A percentile compares a stretch with the other conserved stretches of the same genome.
These are phyloP conservation scores for Crotalus viridis DNA, from an alignment of 2,113 vertebrate genomes.

Conservation along the genomic window DNA sequence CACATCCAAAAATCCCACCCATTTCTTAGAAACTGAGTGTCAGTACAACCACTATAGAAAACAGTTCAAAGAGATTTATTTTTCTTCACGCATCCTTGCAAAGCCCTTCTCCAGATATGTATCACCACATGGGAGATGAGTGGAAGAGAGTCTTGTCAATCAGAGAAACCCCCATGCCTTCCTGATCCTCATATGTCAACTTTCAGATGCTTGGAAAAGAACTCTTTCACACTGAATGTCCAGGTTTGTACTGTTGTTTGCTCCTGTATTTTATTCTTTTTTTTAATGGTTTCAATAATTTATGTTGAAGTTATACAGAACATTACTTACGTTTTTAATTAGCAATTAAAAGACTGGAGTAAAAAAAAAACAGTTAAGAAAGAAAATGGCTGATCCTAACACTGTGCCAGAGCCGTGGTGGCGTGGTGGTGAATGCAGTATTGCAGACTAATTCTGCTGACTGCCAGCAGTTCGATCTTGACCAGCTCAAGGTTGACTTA, in stretches of 20 bases:
- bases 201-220: background rate
- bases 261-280: background rate
- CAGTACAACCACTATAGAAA: background rate
- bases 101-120: background rate
- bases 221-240: background rate
- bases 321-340: background rate
- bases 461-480: background rate
- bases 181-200: background rate
- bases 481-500: background rate
- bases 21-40: background rate
- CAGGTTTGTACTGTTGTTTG: background rate
- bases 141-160: background rate
- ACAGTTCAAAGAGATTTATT: background rate
- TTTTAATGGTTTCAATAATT: background rate
- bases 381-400: constrained; percentile 28
- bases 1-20: background rate
- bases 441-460: background rate
- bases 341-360: background rate
- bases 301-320: background rate
- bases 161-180: background rate
- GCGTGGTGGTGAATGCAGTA: background rate
- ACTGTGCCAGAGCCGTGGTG: background rate
- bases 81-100: background rate
- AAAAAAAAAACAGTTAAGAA: background rate
- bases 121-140: background rate